Conservation (phyloP, 2,888 invertebrate species). For the Poecilobothrus nobilitatus region DNA sequence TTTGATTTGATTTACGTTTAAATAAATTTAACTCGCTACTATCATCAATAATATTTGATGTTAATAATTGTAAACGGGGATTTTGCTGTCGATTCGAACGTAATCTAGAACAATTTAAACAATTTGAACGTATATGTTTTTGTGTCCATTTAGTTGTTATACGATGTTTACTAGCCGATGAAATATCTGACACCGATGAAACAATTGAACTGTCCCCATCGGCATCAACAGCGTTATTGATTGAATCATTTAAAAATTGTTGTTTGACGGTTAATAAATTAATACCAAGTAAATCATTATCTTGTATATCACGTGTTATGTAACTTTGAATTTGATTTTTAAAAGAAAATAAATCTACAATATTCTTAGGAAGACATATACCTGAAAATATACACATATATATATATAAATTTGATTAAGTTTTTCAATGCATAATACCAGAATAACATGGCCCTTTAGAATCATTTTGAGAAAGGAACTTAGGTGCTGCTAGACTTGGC, state of each 20-base stretch:
- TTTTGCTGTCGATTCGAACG: constrained; percentile 31
- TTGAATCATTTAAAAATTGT: constrained; percentile 38
- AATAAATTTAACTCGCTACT: constrained; percentile 27
- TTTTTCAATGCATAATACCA: constrained; percentile 27
- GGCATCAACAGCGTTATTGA: constrained; percentile 24
- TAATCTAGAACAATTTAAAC: constrained; percentile 39
- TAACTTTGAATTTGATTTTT: constrained; percentile 39
- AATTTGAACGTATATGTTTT: constrained; percentile 39
- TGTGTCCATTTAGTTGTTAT: constrained; percentile 34
- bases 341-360: constrained; percentile 39
- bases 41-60: constrained; percentile 5
- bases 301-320: constrained; percentile 41
- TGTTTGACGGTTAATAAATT: constrained; percentile 36
- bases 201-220: constrained; percentile 38
- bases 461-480: constrained; percentile 38
- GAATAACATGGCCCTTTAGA: constrained; percentile 42
- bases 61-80: constrained; percentile 10
- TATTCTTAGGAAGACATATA: constrained; percentile 43
- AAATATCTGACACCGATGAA: constrained; percentile 44
- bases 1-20: constrained; percentile 26
- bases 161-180: constrained; percentile 38
- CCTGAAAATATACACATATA: constrained; percentile 28
- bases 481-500: constrained; percentile 36
- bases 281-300: constrained; percentile 37
- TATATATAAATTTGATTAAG: no score